Base-by-base conservation (phyloP, 2,797 vertebrate genomes). In the Eulemur albifrons region DNA sequence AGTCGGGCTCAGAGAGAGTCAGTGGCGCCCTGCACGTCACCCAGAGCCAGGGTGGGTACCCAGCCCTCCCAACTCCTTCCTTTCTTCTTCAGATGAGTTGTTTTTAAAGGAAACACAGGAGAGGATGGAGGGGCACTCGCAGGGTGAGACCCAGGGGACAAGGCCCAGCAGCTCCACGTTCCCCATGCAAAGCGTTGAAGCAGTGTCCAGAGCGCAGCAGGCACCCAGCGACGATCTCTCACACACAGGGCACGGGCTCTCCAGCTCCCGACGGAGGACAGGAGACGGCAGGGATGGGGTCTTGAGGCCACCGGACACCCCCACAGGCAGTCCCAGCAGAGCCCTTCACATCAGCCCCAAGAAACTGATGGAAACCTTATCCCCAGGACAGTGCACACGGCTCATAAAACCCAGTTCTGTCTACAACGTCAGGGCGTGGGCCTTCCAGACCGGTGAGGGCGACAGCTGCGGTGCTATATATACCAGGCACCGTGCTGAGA, bases 181-280 rank as follows among this genome's bases (percentile, higher is more conserved):
- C 9, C 18, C 32, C 5, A 7, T 40, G 48, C 81, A 40, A 87
- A 73, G 69, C 15, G 32, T n/a, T 35, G 7, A 85, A 59, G 23
- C 75, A 43, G 8, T 4, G 4, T 35, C 2, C 7, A 12, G 73
- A 82, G 54, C 48, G 21, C 0, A 63, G 80, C 43, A 81, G 79
- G 40, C 38, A 3, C 43, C 25, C 1, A 5, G 15, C 2, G 30
- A 67, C 76, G 57, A 27, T 70, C 70, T 90, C 50, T 2, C 10
- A 18, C 12, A 5, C 0, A 0, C 0, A 7, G 35, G 1, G 21
- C 20, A 35, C 32, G 30, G n/a, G 32, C 18, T n/a, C 38, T 20
- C 61, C 7, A 5, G 32, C 27, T 54, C 54, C 50, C 30, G 20
- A 27, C 0, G 0, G 3, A 23, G 40, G 32, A 43, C 7, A 7